Conservation (phyloP, 1,140 invertebrate genomes). For the Chlorops oryzae region DNA sequence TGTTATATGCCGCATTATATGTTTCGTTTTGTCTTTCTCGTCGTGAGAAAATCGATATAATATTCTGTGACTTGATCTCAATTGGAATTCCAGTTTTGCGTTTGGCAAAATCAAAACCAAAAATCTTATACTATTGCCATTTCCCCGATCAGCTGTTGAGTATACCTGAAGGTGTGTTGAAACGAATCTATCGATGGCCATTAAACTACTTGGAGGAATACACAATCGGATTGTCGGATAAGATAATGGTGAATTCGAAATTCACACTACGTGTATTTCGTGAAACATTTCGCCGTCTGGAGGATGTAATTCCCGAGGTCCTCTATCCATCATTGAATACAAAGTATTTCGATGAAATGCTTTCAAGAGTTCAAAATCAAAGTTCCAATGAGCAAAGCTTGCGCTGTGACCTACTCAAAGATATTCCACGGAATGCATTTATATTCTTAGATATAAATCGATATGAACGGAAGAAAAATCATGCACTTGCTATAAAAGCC, state of each 20-base stretch:
- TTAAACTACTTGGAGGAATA: constrained; percentile 89
- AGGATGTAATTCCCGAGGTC: constrained; percentile 66
- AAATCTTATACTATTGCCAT: constrained; percentile 94
- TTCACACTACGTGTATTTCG: constrained; percentile 83
- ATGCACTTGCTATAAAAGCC: constrained; percentile 75
- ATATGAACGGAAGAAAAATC: constrained; percentile 95
- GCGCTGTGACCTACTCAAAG: neutral
- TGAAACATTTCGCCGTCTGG: constrained; percentile 72
- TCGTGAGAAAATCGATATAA: constrained; percentile 64
- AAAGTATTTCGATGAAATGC: constrained; percentile 15
- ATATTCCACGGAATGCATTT: constrained; percentile 51
- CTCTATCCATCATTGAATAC: constrained; percentile 85
- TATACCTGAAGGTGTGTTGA: constrained; percentile 58
- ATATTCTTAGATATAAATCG: constrained; percentile 93
- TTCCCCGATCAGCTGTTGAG: constrained; percentile 92
- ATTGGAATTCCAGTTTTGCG: constrained; percentile 77
- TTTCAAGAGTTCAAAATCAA: neutral
- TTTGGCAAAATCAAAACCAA: constrained; percentile 54
- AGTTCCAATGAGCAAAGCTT: neutral
- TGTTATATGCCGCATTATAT: constrained; percentile 76
- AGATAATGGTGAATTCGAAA: constrained; percentile 90
- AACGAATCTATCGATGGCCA: constrained; percentile 78
- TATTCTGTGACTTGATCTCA: constrained; percentile 91
- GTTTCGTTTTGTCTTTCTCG: constrained; percentile 53
- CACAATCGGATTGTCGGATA: constrained; percentile 78